phyloP scores from a whole-genome alignment of 1,140 invertebrate species.

The Aphaenogaster rudis region DNA sequence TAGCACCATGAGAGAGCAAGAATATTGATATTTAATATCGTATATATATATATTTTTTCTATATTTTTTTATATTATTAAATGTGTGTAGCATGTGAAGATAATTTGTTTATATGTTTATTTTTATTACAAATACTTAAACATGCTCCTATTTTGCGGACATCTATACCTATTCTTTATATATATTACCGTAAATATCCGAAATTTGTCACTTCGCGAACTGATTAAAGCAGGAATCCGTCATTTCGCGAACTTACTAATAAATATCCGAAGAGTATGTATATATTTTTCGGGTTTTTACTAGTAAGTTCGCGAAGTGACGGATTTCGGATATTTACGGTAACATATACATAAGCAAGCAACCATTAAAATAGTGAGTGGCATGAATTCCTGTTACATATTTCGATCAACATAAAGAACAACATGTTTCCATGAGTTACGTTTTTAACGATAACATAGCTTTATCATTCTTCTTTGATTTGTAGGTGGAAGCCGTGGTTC shows the following conservation, averaged over 20 bases:
- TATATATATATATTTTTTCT: conserved; percentile 18
- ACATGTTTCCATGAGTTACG: background rate
- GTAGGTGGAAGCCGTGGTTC: conserved; percentile 88
- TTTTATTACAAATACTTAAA: background rate
- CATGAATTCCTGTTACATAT: conserved; percentile 60
- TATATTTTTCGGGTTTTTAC: too few species aligned
- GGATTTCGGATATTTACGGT: too few species aligned
- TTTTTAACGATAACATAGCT: background rate
- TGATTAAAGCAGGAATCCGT: too few species aligned
- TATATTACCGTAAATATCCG: background rate
- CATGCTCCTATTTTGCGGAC: background rate
- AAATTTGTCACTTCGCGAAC: too few species aligned
- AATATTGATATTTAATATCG: conserved; percentile 8
- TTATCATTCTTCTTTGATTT: conserved; percentile 69
- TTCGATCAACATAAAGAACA: conserved; percentile 30
- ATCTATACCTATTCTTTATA: background rate
- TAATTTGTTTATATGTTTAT: conserved; percentile 41
- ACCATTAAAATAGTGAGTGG: conserved; percentile 53
- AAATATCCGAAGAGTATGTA: too few species aligned
- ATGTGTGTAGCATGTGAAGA: conserved; percentile 30
- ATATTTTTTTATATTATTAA: conserved; percentile 23
- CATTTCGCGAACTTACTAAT: too few species aligned
- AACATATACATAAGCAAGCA: background rate
- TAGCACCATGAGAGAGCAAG: conserved; percentile 4
- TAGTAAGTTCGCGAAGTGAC: too few species aligned